A percentile compares a stretch with the other conserved stretches of the same genome.
These are phyloP conservation scores for Drosophila albomicans DNA, from an alignment of 1,140 invertebrate species.

Conservation along the genomic window DNA sequence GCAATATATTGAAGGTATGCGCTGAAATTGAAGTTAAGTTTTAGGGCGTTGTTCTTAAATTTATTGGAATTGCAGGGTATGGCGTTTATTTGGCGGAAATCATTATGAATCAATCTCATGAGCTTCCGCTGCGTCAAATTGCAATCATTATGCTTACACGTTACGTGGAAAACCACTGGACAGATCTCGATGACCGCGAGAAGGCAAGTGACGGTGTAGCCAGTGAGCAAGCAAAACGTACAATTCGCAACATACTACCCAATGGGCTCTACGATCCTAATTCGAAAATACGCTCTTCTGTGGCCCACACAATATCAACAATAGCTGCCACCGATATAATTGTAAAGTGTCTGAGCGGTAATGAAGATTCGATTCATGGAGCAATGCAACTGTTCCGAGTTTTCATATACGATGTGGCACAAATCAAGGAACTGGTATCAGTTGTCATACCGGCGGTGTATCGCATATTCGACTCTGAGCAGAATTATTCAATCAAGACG, in stretches of 20 bases:
- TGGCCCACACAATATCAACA: constrained; percentile 91
- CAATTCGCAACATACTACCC: constrained; percentile 89
- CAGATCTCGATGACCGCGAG: constrained; percentile 85
- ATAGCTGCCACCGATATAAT: constrained; percentile 92
- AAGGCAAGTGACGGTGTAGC: constrained; percentile 76
- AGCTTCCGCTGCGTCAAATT: constrained; percentile 89
- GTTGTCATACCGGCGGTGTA: constrained; percentile 92
- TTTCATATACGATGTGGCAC: constrained; percentile 90
- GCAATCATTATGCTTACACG: constrained; percentile 91
- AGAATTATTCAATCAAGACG: constrained; percentile 86
- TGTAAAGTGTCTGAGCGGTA: constrained; percentile 87
- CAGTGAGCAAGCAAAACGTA: constrained; percentile 87
- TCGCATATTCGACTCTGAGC: constrained; percentile 89
- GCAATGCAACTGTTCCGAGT: constrained; percentile 92
- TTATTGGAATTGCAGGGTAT: constrained; percentile 86
- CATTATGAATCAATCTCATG: constrained; percentile 88
- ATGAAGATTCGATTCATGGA: constrained; percentile 89
- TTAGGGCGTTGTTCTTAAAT: constrained; percentile 1
- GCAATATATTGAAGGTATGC: constrained; percentile 83
- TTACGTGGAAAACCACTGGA: constrained; percentile 92
- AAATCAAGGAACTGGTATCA: constrained; percentile 90
- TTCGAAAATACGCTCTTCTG: constrained; percentile 89
- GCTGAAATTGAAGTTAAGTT: constrained; percentile 37
- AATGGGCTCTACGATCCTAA: constrained; percentile 89
- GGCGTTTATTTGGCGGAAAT: constrained; percentile 91